Conservation (phyloP, 1,140 invertebrate genomes). For the Penaeus indicus region DNA sequence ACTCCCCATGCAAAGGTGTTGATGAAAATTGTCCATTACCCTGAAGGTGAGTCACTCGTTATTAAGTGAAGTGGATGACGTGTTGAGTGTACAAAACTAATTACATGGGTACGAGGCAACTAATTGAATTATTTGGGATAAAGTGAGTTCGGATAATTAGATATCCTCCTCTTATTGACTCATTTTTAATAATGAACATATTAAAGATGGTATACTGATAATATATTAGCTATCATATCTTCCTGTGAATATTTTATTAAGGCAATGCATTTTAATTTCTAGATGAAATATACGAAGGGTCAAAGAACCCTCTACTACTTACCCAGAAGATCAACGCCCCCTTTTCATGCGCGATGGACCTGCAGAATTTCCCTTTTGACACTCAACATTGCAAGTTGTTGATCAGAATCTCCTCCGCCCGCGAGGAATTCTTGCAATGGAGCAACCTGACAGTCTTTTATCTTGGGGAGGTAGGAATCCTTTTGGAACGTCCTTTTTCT, state of each 20-base stretch:
- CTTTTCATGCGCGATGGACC: neutral
- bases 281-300: conserved; percentile 19
- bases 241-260: neutral
- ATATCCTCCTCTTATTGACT: too few relatives aligned
- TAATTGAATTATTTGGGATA: too few relatives aligned
- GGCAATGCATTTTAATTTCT: neutral
- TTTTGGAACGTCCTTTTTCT: neutral
- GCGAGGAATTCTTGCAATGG: conserved; percentile 28
- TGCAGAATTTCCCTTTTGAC: conserved; percentile 12
- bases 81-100: too few relatives aligned
- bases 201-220: too few relatives aligned
- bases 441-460: conserved; percentile 18
- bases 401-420: conserved; percentile 43
- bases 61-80: too few relatives aligned
- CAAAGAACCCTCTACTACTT: neutral
- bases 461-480: conserved; percentile 9
- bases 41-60: too few relatives aligned
- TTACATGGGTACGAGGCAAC: too few relatives aligned
- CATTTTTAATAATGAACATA: too few relatives aligned
- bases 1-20: too few relatives aligned
- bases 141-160: too few relatives aligned
- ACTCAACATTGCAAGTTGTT: conserved; percentile 35
- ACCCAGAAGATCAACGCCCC: conserved; percentile 19
- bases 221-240: neutral
- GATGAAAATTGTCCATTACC: too few relatives aligned